Evolutionary conservation across 2,797 vertebrate species (phyloP).

Genomic region (Poecile montanus): DNA sequence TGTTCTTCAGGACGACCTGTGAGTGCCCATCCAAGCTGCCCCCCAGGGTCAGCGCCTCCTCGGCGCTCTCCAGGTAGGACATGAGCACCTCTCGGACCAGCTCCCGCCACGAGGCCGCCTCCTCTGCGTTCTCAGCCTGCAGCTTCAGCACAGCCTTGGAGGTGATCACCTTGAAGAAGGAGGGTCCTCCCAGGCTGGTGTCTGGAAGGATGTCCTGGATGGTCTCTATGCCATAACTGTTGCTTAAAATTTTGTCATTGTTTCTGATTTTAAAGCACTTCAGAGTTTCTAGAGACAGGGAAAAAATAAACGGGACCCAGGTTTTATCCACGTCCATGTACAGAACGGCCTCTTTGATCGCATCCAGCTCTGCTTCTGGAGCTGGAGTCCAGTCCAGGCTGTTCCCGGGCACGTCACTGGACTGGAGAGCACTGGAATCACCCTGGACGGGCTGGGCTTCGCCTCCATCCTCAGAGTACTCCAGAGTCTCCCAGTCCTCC

Average conservation of each 20-base stretch:
- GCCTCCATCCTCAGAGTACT: neutral
- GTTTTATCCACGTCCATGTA: slow-evolving; percentile 80
- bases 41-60: slow-evolving; percentile 72
- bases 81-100: slow-evolving; percentile 86
- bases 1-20: slow-evolving; percentile 86
- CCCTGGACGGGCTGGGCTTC: neutral
- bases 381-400: slow-evolving; percentile 79
- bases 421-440: slow-evolving; percentile 19
- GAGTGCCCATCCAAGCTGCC: slow-evolving; percentile 78
- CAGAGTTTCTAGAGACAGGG: slow-evolving; percentile 87
- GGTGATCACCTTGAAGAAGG: slow-evolving; percentile 91
- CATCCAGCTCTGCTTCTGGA: slow-evolving; percentile 81
- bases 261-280: slow-evolving; percentile 84
- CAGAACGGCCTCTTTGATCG: slow-evolving; percentile 90
- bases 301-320: slow-evolving; percentile 87
- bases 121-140: slow-evolving; percentile 81
- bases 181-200: slow-evolving; percentile 84
- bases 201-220: slow-evolving; percentile 93
- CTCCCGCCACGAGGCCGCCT: slow-evolving; percentile 86
- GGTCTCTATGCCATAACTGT: slow-evolving; percentile 81
- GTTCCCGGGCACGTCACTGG: neutral
- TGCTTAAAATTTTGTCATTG: slow-evolving; percentile 79
- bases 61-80: slow-evolving; percentile 87
- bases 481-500: slow-evolving; percentile 87
- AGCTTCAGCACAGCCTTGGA: slow-evolving; percentile 84